Conservation (phyloP, 1,140 invertebrate genomes). For the Rhagoletis pomonella region DNA sequence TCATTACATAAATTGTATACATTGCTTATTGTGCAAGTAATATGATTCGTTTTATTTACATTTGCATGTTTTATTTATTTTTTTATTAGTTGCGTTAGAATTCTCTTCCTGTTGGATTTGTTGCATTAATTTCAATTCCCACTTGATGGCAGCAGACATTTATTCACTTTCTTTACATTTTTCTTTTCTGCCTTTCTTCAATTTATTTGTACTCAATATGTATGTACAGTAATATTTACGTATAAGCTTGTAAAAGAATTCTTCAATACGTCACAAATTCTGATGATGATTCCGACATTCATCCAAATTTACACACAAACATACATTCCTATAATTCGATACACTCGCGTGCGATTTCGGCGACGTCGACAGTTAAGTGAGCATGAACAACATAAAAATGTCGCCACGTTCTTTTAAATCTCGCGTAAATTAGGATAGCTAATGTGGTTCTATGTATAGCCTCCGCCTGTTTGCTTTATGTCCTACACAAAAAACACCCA, state of each 20-base stretch:
- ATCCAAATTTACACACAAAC: too few species aligned
- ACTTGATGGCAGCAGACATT: background rate
- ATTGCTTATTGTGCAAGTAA: too few species aligned
- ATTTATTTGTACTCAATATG: background rate
- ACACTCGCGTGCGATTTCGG: background rate
- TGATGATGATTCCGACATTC: background rate
- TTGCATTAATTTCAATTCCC: too few species aligned
- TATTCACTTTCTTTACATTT: background rate
- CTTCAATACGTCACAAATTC: background rate
- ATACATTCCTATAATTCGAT: background rate
- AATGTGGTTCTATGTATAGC: background rate
- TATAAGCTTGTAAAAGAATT: background rate
- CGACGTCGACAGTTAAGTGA: background rate
- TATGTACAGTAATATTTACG: background rate
- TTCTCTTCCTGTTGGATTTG: too few species aligned
- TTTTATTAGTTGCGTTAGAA: too few species aligned
- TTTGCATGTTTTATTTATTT: too few species aligned
- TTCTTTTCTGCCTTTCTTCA: background rate
- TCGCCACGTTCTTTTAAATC: background rate
- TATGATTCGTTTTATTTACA: too few species aligned
- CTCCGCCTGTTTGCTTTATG: background rate
- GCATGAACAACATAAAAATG: conserved; percentile 17
- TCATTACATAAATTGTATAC: too few species aligned
- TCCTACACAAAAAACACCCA: background rate
- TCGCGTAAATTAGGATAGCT: background rate